phyloP scores from a whole-genome alignment of 2,888 invertebrate species.

The Thereva unica region DNA sequence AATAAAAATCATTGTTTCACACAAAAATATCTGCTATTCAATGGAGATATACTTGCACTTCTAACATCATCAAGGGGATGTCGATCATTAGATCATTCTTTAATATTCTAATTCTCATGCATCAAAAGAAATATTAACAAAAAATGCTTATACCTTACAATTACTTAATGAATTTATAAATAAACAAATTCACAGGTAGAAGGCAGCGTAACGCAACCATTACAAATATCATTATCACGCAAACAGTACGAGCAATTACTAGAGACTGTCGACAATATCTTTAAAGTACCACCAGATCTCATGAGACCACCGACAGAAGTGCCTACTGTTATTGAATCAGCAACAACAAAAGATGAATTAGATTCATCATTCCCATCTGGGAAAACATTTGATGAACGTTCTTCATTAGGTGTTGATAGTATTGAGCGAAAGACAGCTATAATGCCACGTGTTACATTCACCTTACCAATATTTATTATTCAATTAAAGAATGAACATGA shows the following conservation, averaged over 20 bases:
- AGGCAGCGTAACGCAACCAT: conserved; percentile 79
- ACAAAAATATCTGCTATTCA: no score
- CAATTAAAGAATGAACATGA: conserved; percentile 76
- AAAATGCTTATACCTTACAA: no score
- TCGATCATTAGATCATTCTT: no score
- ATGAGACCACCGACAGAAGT: conserved; percentile 46
- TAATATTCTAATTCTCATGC: no score
- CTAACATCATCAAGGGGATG: no score
- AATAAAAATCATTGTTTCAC: no score
- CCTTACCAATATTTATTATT: conserved; percentile 74
- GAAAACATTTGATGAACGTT: neutral
- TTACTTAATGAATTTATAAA: conserved; percentile 10
- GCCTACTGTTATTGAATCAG: conserved; percentile 48
- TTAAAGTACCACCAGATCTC: conserved; percentile 48
- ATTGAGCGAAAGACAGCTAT: conserved; percentile 41
- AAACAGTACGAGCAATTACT: conserved; percentile 89
- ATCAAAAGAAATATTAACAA: no score
- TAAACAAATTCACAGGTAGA: conserved; percentile 63
- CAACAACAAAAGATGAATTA: conserved; percentile 1
- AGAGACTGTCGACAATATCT: conserved; percentile 64
- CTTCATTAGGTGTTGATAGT: conserved; percentile 1
- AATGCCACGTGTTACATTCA: conserved; percentile 65
- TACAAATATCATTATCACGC: conserved; percentile 83
- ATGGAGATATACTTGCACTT: no score
- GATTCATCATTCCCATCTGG: conserved; percentile 1